Conservation (phyloP, 2,888 invertebrate genomes). For the Andrena bucephala region DNA sequence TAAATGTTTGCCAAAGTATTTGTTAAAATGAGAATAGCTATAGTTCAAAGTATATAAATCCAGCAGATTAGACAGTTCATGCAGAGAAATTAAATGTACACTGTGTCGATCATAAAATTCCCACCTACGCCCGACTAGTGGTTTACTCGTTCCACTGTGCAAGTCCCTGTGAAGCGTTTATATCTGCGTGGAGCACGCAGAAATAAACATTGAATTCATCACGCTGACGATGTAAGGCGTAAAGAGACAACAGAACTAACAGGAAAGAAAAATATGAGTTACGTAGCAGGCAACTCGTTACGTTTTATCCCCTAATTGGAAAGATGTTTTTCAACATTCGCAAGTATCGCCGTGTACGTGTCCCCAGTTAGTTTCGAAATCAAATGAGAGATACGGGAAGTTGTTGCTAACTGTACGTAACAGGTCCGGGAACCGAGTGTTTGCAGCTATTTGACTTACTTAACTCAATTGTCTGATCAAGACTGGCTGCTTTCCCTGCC, state of each 20-base stretch:
- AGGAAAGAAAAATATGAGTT: neutral
- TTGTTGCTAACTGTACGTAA: slow-evolving; percentile 45
- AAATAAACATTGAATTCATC: no score
- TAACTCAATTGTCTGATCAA: slow-evolving; percentile 75
- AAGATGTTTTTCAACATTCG: neutral
- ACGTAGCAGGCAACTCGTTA: neutral
- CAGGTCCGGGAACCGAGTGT: slow-evolving; percentile 36
- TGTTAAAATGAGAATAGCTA: no score
- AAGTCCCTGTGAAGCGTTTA: neutral
- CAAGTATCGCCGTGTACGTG: neutral
- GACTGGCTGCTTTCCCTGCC: slow-evolving; percentile 58
- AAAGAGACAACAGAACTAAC: no score
- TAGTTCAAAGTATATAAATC: no score
- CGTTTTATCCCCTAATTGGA: neutral
- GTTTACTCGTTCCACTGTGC: neutral
- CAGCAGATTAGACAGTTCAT: neutral
- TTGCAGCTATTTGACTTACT: slow-evolving; percentile 75
- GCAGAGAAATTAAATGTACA: neutral
- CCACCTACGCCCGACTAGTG: neutral
- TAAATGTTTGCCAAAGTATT: no score
- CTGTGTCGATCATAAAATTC: neutral
- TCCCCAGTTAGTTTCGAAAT: slow-evolving; percentile 31
- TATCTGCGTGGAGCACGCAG: no score
- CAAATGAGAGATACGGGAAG: slow-evolving; percentile 20
- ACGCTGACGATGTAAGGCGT: no score